phyloP scores from a whole-genome alignment of 1,140 invertebrate genomes.

The Anastrepha ludens region DNA sequence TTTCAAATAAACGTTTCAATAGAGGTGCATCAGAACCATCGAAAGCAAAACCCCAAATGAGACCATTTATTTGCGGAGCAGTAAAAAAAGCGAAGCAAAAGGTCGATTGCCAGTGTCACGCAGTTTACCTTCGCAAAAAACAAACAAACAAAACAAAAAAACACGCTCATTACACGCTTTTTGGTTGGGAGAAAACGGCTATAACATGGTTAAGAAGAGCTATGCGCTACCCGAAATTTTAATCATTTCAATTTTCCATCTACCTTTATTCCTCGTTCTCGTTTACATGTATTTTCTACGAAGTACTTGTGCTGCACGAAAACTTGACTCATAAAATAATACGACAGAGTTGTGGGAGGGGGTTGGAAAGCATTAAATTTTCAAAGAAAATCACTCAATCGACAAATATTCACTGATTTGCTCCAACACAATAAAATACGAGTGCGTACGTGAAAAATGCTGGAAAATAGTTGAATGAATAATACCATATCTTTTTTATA shows the following conservation, averaged over 20 bases:
- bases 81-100: neutral
- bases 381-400: neutral
- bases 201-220: neutral
- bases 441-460: neutral
- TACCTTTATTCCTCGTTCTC: neutral
- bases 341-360: neutral
- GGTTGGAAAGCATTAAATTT: neutral
- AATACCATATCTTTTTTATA: neutral
- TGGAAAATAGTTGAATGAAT: neutral
- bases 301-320: neutral
- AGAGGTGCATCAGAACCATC: neutral
- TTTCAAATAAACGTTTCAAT: too few species aligned
- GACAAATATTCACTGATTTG: constrained; percentile 20
- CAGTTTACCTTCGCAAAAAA: neutral
- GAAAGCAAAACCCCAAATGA: neutral
- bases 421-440: too few species aligned
- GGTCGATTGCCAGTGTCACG: neutral
- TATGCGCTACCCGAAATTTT: neutral
- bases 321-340: neutral
- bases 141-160: too few species aligned
- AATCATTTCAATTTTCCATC: neutral
- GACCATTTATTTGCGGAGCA: neutral
- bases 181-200: neutral
- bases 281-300: neutral
- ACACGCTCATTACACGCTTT: neutral